Evolutionary conservation across 2,888 invertebrate species (phyloP).

Genomic region (Strigamia transsilvanica): DNA sequence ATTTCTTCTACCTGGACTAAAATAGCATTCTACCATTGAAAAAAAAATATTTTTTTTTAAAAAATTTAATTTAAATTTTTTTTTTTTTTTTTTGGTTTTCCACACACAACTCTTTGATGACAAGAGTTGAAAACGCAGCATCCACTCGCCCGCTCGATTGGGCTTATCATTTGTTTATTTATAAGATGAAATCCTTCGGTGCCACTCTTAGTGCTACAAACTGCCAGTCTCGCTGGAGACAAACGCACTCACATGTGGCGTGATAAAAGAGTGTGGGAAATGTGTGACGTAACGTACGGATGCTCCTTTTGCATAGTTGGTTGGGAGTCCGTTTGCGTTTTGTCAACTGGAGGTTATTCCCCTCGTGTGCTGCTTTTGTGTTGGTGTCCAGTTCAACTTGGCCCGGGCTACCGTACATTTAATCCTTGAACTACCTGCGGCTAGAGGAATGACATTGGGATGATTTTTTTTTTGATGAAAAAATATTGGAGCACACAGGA

Average conservation of each 20-base stretch:
- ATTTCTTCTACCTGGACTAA: slow-evolving; percentile 23
- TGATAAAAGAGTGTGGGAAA: slow-evolving; percentile 46
- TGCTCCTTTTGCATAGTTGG: neutral
- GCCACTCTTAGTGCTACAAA: slow-evolving; percentile 21
- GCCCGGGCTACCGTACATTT: slow-evolving; percentile 43
- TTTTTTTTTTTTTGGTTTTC: neutral
- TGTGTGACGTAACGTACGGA: slow-evolving; percentile 12
- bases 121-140: neutral
- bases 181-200: slow-evolving; percentile 11
- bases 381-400: slow-evolving; percentile 48
- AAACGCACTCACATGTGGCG: slow-evolving; percentile 44
- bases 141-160: neutral
- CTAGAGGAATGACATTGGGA: slow-evolving; percentile 41
- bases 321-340: neutral
- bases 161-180: slow-evolving; percentile 44
- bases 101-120: slow-evolving; percentile 15
- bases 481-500: slow-evolving; percentile 3
- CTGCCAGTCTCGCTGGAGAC: slow-evolving; percentile 29
- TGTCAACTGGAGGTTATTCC: slow-evolving; percentile 44
- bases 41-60: neutral
- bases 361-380: slow-evolving; percentile 37
- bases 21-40: neutral
- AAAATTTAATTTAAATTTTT: neutral
- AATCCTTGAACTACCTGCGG: slow-evolving; percentile 45
- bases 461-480: neutral